Evolutionary conservation across 2,797 vertebrate genomes (phyloP).

Genomic region (Hapalemur alaotrensis): DNA sequence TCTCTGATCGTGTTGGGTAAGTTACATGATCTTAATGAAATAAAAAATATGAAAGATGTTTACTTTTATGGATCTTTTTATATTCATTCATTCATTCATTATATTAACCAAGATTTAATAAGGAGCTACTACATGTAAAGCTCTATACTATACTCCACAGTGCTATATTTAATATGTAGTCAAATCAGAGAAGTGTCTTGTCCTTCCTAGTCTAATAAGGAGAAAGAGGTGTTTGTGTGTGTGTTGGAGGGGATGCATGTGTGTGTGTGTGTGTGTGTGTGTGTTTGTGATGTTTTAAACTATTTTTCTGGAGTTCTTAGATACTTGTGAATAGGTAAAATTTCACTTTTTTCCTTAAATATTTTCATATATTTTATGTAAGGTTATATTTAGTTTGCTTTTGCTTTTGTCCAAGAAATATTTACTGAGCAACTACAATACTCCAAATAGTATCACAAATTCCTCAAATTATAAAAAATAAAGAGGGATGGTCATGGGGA

Average conservation of each 20-base stretch:
- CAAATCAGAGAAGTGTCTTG: neutral
- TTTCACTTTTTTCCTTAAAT: neutral
- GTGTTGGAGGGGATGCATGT: neutral
- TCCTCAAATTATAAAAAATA: neutral
- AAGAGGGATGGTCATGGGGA: neutral
- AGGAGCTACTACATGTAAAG: neutral
- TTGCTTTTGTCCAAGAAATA: neutral
- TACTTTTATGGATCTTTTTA: neutral
- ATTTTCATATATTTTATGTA: neutral
- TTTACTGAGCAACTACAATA: neutral
- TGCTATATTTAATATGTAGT: neutral
- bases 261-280: neutral
- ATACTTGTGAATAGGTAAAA: neutral
- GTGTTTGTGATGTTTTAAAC: neutral
- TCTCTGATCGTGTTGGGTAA: slow-evolving; percentile 47
- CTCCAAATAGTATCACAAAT: neutral
- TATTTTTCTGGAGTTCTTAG: neutral
- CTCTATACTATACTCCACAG: neutral
- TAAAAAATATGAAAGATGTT: neutral
- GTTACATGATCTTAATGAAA: slow-evolving; percentile 15
- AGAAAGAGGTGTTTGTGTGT: neutral
- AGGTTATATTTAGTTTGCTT: neutral
- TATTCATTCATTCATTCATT: neutral
- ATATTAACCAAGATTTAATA: neutral
- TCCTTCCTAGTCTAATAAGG: neutral